These are phyloP conservation scores for Zygogramma bicolorata DNA, from an alignment of 2,888 invertebrate species.

Conservation along the genomic window DNA sequence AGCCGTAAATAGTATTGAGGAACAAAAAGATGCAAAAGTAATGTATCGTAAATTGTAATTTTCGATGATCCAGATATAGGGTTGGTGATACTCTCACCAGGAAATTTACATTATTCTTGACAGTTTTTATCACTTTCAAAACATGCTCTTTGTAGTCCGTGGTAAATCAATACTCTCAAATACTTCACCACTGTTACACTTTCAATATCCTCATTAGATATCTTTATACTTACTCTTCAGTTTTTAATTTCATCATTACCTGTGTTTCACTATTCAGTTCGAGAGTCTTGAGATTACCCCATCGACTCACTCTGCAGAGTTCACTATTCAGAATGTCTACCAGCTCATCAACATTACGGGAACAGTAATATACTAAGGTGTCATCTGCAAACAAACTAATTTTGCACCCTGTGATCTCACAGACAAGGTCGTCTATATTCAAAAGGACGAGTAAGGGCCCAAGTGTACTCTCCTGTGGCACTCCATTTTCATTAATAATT, in stretches of 20 bases:
- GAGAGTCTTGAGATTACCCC: background rate
- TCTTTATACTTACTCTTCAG: no score
- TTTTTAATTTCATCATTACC: no score
- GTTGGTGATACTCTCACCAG: background rate
- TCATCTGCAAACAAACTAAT: background rate
- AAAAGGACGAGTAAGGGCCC: background rate
- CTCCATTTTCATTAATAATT: no score
- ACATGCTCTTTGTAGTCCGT: background rate
- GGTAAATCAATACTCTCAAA: background rate
- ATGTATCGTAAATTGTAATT: no score
- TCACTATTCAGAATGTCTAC: background rate
- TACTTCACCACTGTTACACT: background rate
- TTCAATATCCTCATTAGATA: no score
- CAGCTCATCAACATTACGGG: background rate
- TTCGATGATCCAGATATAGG: no score
- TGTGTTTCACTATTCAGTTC: background rate
- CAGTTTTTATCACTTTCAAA: background rate
- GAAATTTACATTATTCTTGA: background rate
- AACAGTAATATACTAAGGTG: background rate
- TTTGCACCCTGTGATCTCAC: background rate
- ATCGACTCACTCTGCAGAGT: background rate
- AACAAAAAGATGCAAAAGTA: no score
- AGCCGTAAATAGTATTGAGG: background rate
- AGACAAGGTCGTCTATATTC: background rate
- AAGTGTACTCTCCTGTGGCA: no score